These are phyloP conservation scores for Andrena praecox DNA, from an alignment of 2,888 invertebrate genomes.

Conservation along the genomic window DNA sequence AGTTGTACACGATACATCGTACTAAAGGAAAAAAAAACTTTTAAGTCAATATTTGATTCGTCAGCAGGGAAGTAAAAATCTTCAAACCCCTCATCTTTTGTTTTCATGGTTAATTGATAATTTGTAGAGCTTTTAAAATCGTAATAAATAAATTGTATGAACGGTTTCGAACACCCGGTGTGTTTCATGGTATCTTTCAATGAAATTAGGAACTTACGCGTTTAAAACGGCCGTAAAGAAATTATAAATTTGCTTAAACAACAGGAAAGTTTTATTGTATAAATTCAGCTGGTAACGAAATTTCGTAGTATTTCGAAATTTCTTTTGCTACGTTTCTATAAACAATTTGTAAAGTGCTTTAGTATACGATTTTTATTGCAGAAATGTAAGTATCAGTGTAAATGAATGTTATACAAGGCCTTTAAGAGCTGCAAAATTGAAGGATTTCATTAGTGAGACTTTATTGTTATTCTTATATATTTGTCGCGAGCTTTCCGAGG, in stretches of 20 bases:
- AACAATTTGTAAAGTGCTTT: conserved; percentile 10
- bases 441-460: conserved; percentile 82
- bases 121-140: neutral
- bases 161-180: too few relatives aligned
- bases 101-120: neutral
- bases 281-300: neutral
- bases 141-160: too few relatives aligned
- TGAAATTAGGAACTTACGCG: too few relatives aligned
- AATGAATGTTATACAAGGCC: conserved; percentile 83
- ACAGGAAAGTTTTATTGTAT: too few relatives aligned
- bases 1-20: too few relatives aligned
- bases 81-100: neutral
- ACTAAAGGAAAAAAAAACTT: too few relatives aligned
- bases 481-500: conserved; percentile 82
- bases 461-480: conserved; percentile 83
- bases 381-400: conserved; percentile 82
- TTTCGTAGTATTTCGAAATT: conserved; percentile 8
- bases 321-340: neutral
- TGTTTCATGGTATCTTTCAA: too few relatives aligned
- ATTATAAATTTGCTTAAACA: too few relatives aligned
- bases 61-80: neutral
- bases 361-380: conserved; percentile 75
- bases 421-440: conserved; percentile 82
- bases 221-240: too few relatives aligned
- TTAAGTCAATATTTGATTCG: too few relatives aligned